Evolutionary conservation across 2,888 invertebrate genomes (phyloP).

Genomic region (Cerastis rubricosa): DNA sequence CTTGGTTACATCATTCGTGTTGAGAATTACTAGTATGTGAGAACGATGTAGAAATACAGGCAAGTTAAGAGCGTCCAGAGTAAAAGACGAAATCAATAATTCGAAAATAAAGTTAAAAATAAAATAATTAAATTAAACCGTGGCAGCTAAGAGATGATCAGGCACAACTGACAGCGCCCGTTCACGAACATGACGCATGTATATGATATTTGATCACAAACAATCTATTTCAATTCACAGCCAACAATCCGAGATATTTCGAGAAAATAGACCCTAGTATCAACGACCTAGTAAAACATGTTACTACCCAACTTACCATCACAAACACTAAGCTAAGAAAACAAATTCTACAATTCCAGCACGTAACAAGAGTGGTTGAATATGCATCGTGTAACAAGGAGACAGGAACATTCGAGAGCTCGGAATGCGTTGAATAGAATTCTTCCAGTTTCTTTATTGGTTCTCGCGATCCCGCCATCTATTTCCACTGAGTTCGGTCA

Average conservation of each 20-base stretch:
- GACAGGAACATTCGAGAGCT: slow-evolving; percentile 68
- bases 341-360: slow-evolving; percentile 58
- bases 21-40: too few species aligned
- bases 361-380: slow-evolving; percentile 62
- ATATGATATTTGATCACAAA: neutral
- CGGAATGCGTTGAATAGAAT: slow-evolving; percentile 80
- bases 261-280: neutral
- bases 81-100: too few species aligned
- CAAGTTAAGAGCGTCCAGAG: too few species aligned
- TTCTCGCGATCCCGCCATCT: slow-evolving; percentile 64
- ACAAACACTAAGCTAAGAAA: slow-evolving; percentile 47
- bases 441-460: slow-evolving; percentile 79
- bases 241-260: neutral
- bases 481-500: slow-evolving; percentile 56
- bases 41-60: too few species aligned
- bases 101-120: too few species aligned
- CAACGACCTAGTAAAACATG: slow-evolving; percentile 14
- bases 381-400: slow-evolving; percentile 72
- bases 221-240: neutral
- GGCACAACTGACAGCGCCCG: too few species aligned
- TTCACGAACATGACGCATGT: too few species aligned
- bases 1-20: too few species aligned
- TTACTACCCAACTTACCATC: slow-evolving; percentile 5
- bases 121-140: too few species aligned
- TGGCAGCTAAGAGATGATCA: too few species aligned